A percentile compares a stretch with the other conserved stretches of the same genome.
Evolutionary conservation across 2,888 invertebrate species (phyloP).

Genomic region (Hoplodrina blanda): DNA sequence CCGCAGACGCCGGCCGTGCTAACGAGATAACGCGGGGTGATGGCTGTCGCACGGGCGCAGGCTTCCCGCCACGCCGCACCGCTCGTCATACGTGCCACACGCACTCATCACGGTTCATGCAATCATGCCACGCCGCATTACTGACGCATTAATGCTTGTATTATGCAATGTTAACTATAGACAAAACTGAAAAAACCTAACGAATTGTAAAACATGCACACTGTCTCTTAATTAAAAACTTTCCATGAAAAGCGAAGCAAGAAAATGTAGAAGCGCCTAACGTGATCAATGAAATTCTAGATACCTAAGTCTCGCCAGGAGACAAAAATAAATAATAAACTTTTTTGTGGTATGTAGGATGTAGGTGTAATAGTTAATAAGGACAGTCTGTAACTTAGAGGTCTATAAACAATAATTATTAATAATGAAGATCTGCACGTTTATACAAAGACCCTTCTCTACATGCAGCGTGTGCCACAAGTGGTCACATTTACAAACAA

Average conservation of each 20-base stretch:
- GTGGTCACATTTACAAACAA: slow-evolving; percentile 14
- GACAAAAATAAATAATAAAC: neutral
- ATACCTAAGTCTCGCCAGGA: neutral
- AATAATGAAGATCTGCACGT: neutral
- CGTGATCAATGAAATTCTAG: too few relatives aligned
- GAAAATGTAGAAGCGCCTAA: too few relatives aligned
- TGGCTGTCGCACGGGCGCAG: slow-evolving; percentile 59
- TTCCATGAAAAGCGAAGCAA: too few relatives aligned
- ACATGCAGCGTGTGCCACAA: slow-evolving; percentile 19
- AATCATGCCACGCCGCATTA: slow-evolving; percentile 46
- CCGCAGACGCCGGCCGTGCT: slow-evolving; percentile 74
- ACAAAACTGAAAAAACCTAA: neutral
- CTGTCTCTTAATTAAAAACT: neutral
- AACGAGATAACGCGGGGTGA: slow-evolving; percentile 72
- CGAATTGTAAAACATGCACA: neutral
- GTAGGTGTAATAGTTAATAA: neutral
- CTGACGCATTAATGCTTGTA: slow-evolving; percentile 48
- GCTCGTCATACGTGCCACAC: slow-evolving; percentile 50
- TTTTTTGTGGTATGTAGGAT: too few relatives aligned
- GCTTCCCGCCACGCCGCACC: slow-evolving; percentile 68
- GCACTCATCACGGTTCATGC: slow-evolving; percentile 42
- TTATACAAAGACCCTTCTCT: neutral
- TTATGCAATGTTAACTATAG: slow-evolving; percentile 27
- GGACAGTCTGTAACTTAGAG: too few relatives aligned
- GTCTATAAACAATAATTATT: neutral